Evolutionary conservation across 2,797 vertebrate genomes (phyloP).

Genomic region (Pseudochromis fuscus): DNA sequence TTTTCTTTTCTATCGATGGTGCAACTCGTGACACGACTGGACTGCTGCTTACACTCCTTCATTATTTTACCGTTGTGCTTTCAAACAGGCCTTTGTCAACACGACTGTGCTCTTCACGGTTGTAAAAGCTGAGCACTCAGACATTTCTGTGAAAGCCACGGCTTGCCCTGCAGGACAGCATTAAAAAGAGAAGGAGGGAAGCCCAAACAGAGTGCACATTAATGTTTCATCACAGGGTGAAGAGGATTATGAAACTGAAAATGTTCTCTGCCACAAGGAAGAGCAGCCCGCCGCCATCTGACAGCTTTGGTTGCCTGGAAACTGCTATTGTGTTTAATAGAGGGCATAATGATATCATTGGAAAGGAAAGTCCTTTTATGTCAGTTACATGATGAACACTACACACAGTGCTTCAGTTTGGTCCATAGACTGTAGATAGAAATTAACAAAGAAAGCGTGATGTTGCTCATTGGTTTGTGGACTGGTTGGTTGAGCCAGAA

Average conservation of each 20-base stretch:
- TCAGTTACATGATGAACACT: background rate
- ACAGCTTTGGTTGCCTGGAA: slow-evolving; percentile 71
- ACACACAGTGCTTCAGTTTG: background rate
- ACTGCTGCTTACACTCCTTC: background rate
- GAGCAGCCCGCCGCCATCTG: slow-evolving; percentile 51
- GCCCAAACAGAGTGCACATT: slow-evolving; percentile 50
- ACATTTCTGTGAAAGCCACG: slow-evolving; percentile 17
- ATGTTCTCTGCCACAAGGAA: slow-evolving; percentile 47
- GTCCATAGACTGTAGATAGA: too few species aligned
- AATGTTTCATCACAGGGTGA: slow-evolving; percentile 70
- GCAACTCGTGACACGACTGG: background rate
- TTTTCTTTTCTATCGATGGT: background rate
- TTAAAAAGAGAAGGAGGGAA: slow-evolving; percentile 23
- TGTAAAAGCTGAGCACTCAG: slow-evolving; percentile 22
- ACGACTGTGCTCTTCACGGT: background rate
- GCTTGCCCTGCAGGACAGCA: background rate
- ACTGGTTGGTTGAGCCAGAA: too few species aligned
- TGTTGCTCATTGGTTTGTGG: too few species aligned
- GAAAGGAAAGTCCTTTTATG: background rate
- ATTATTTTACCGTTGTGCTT: slow-evolving; percentile 9
- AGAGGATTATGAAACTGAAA: slow-evolving; percentile 64
- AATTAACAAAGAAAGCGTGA: too few species aligned
- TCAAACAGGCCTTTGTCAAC: slow-evolving; percentile 1
- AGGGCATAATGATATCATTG: background rate
- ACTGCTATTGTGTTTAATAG: slow-evolving; percentile 47